Evolutionary conservation across 64 coral and sea anemone species (phyloP).

Genomic region (Pocillopora damicornis): DNA sequence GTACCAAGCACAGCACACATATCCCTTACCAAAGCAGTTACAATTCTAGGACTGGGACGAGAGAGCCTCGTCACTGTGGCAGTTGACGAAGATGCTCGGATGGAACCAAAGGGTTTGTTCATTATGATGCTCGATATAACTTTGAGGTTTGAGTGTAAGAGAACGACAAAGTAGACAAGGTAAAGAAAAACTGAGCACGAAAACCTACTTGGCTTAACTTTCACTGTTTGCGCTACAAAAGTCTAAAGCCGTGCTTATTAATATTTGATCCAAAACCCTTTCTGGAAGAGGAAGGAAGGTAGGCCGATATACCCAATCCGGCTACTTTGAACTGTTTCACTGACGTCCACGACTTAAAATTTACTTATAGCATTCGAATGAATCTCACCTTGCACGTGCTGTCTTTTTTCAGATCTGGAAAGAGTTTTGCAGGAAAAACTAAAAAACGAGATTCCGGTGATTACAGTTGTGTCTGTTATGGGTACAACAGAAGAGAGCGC

Average conservation of each 20-base stretch:
- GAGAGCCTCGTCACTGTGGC: conserved; percentile 60
- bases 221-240: too few relatives aligned
- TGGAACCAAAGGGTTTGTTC: conserved; percentile 57
- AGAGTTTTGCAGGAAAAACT: conserved; percentile 33
- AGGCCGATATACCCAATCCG: too few relatives aligned
- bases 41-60: conserved; percentile 61
- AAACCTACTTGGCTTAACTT: too few relatives aligned
- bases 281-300: too few relatives aligned
- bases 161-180: too few relatives aligned
- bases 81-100: conserved; percentile 62
- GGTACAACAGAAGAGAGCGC: conserved; percentile 91
- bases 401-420: conserved; percentile 2
- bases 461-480: conserved; percentile 63
- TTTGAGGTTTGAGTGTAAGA: too few relatives aligned
- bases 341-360: neutral
- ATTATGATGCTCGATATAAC: neutral
- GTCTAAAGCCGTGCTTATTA: too few relatives aligned
- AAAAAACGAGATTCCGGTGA: neutral
- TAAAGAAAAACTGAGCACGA: too few relatives aligned
- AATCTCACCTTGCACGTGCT: neutral
- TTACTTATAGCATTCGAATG: neutral
- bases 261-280: too few relatives aligned
- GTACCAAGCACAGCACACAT: conserved; percentile 74
- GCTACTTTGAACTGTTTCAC: neutral
- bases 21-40: conserved; percentile 69